phyloP scores from a whole-genome alignment of 2,797 vertebrate species.

The Acrocephalus scirpaceus region DNA sequence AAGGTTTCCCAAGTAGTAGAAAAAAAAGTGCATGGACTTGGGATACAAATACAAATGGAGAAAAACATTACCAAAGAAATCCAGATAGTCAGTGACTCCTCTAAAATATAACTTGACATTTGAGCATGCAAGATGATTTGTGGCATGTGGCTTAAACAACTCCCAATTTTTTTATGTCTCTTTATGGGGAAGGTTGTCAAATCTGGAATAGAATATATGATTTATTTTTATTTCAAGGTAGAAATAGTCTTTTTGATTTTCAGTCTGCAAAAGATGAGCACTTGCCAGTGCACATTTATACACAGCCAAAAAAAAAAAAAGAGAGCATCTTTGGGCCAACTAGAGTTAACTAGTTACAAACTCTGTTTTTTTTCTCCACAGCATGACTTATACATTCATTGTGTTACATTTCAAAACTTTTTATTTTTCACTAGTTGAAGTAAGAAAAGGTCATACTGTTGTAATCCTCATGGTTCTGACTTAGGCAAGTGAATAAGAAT shows the following conservation, averaged over 20 bases:
- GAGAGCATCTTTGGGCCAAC: background rate
- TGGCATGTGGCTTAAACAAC: background rate
- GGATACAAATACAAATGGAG: background rate
- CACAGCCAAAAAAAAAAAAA: background rate
- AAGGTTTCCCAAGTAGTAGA: background rate
- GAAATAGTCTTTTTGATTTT: conserved; percentile 31
- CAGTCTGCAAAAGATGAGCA: background rate
- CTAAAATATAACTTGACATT: conserved; percentile 8
- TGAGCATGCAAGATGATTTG: conserved; percentile 7
- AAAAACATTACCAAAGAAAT: background rate
- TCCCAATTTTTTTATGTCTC: background rate
- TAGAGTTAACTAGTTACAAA: background rate
- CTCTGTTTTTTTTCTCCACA: background rate
- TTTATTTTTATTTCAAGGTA: conserved; percentile 22
- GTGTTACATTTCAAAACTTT: background rate
- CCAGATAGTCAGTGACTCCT: background rate
- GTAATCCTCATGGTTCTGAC: background rate
- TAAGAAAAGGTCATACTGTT: background rate
- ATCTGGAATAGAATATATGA: background rate
- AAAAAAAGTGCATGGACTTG: background rate
- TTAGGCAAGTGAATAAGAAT: background rate
- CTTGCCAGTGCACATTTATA: background rate
- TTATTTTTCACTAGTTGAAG: background rate
- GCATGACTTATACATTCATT: background rate
- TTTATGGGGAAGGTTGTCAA: background rate